Evolutionary conservation across 2,888 invertebrate genomes (phyloP), one percentile per base, ranked within the genome.

Genomic region (Caenorhabditis zanzibari): DNA sequence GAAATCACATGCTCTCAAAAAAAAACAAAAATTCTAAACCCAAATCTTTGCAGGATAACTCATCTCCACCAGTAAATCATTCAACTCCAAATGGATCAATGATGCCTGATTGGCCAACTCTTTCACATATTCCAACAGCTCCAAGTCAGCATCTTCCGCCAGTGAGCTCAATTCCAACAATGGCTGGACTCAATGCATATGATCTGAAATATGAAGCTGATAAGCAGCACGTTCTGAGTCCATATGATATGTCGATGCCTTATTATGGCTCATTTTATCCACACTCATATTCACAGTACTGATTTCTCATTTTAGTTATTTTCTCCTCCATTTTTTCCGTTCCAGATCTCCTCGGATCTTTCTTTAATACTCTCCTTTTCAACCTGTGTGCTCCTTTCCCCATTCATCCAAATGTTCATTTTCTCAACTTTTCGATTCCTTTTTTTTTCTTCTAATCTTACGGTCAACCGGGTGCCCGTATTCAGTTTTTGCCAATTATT

Each of bases 391-490:
- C 73, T 47, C 63, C 52, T n/a, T 24, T 52, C 22, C 54, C 54
- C 54, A 19, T 49, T 22, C 22, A n/a, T 49, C 4, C 49, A 49
- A n/a, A 49, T 2, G n/a, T 52, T 68, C 32, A 7, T 14, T 26
- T 32, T 28, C 49, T 59, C 59, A 72, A 59, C 9, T 32, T 32
- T 12, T 41, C 61, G 49, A 64, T 64, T 59, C 47, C 44, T 47
- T 61, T 22, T 52, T 52, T 71, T 35, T 61, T 19, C 44, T 19
- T 28, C 22, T 52, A 77, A 61, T 77, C 61, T n/a, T 49, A 69
- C 80, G 80, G 84, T 58, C 80, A 64, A 66, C 61, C 76, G 80
- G 76, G 71, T 81, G 74, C 72, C 82, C 77, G 66, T 69, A 44
- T 77, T 38, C 7, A 32, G 10, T 24, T 44, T 47, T 19, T 19